Evolutionary conservation across 2,888 invertebrate species (phyloP).

Genomic region (Drosophila pseudotalamancana): DNA sequence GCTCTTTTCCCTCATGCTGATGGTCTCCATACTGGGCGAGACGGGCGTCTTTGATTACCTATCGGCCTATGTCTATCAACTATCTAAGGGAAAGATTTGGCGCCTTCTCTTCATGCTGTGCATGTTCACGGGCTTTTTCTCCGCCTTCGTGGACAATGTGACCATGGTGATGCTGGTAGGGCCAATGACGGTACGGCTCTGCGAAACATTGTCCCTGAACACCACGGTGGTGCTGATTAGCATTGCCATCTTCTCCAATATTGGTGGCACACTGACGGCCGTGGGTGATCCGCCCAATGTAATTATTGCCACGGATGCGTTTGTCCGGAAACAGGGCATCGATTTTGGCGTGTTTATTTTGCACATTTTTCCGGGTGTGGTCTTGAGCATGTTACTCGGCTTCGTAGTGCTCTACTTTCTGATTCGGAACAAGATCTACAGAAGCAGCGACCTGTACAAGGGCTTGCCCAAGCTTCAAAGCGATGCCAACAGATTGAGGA

Average conservation of each 20-base stretch:
- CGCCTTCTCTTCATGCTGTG: conserved; percentile 89
- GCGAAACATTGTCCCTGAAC: conserved; percentile 93
- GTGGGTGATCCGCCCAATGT: conserved; percentile 93
- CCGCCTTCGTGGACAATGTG: conserved; percentile 91
- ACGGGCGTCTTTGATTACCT: conserved; percentile 91
- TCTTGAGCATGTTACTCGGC: conserved; percentile 85
- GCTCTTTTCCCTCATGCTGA: conserved; percentile 91
- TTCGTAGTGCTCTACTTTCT: conserved; percentile 89
- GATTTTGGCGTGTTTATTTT: conserved; percentile 91
- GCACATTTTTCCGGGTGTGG: conserved; percentile 91
- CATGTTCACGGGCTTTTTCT: conserved; percentile 87
- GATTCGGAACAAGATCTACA: conserved; percentile 88
- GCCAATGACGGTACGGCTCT: conserved; percentile 90
- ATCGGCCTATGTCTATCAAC: conserved; percentile 88
- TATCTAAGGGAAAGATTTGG: conserved; percentile 90
- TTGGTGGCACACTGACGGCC: conserved; percentile 94
- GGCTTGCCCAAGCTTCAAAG: conserved; percentile 94
- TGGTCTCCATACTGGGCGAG: conserved; percentile 90
- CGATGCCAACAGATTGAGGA: conserved; percentile 68
- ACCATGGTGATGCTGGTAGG: conserved; percentile 90
- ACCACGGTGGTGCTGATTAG: conserved; percentile 93
- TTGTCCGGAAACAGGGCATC: conserved; percentile 85
- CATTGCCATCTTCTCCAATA: conserved; percentile 94
- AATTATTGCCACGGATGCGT: conserved; percentile 76
- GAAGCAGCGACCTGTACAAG: conserved; percentile 85